phyloP scores from a whole-genome alignment of 2,888 invertebrate species.

The Idaea aversata region DNA sequence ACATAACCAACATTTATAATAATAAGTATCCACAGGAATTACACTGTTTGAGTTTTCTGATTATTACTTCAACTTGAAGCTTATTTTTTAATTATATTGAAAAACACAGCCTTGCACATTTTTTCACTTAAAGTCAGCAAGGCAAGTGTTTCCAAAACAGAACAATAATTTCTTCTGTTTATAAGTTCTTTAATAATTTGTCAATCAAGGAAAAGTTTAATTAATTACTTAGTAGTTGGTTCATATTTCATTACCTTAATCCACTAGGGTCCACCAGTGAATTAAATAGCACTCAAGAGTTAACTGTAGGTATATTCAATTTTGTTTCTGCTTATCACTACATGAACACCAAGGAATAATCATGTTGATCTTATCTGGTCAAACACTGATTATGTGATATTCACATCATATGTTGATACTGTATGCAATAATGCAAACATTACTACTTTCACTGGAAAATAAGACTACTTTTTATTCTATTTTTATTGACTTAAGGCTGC shows the following conservation, averaged over 20 bases:
- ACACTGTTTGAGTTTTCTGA: too few species aligned
- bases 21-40: too few species aligned
- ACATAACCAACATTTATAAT: neutral
- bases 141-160: neutral
- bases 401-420: neutral
- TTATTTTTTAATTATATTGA: too few species aligned
- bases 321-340: constrained; percentile 18
- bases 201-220: neutral
- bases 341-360: constrained; percentile 1
- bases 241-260: neutral
- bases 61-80: too few species aligned
- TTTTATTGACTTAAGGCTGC: too few species aligned
- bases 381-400: neutral
- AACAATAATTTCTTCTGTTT: neutral
- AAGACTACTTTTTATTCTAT: neutral
- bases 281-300: too few species aligned
- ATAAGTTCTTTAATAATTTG: neutral
- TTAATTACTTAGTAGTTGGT: neutral
- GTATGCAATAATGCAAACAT: neutral
- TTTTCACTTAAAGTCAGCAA: neutral
- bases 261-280: too few species aligned
- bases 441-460: neutral
- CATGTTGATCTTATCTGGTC: neutral
- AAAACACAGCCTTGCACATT: too few species aligned
- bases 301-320: neutral